Evolutionary conservation across 2,888 invertebrate genomes (phyloP), one percentile per base, ranked within the genome.

Genomic region (Polydrusus tereticollis): DNA sequence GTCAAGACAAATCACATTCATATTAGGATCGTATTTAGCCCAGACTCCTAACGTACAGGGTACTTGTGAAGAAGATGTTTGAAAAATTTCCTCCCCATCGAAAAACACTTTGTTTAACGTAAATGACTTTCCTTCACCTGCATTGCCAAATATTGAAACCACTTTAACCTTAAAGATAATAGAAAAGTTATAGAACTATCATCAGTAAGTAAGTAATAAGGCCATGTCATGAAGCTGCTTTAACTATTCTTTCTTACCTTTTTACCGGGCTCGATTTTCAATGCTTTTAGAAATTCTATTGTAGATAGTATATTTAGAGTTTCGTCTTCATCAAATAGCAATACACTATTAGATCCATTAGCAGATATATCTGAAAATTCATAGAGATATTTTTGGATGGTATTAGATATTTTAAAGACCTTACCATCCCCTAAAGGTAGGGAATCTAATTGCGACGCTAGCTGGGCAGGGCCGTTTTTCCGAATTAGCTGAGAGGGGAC

Each of bases 81-180:
- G 86, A 82, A 93, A 93, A 0, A 91, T 79, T 78, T 90, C 88
- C 72, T 87, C 85, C 0, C 91, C 91, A 76, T 88, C 84, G 81
- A 91, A 92, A 81, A 92, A 91, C 3, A 83, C 79, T 75, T 93
- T 89, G 84, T 95, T 95, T 80, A 94, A 85, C 0, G 93, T 93
- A 80, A 92, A 89, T 1, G 94, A 94, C 85, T 94, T 94, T 1
- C 94, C 94, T 85, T 94, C 94, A 0, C 94, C 94, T 0, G 93
- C 93, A 80, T 94, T 94, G 1, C 95, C 95, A 85, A 94, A 93
- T 80, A 95, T 93, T 10, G 94, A 92, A 0, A 94, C 89, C 14
- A 94, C 94, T 86, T 94, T 94, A 5, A 75, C 70, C 69, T 73
- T 36, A 12, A 72, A 62, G 55, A 29, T 21, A 36, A 7, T 65